Base-by-base conservation (phyloP, 2,113 vertebrate species). In the Octodon degus region DNA sequence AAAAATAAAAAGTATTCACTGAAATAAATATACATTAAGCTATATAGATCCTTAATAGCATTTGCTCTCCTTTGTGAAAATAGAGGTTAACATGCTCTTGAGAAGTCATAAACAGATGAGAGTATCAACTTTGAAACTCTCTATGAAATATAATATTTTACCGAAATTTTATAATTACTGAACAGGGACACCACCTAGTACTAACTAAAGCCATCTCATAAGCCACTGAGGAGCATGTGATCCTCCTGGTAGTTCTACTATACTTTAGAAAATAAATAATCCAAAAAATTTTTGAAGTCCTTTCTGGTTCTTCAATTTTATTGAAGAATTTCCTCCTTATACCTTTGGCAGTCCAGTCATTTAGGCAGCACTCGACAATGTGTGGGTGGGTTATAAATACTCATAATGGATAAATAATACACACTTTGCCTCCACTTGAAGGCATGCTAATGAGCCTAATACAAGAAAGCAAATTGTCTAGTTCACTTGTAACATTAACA, bases 111-210 rank as follows among this genome's bases (percentile, higher is more conserved):
- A 87, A 43, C 9, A 90, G 17, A 80, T 58, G 27, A 6, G 32
- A 37, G 3, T 55, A 74, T 80, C 30, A 92, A 34, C 40, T 58
- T 95, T 95, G 63, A 91, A 96, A 83, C 63, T 74, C 43, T 79
- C n/a, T 88, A 11, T 5, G 55, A 32, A 77, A 22, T 12, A 16
- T 37, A 58, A 72, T 37, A 58, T 6, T 60, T 22, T 37, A n/a
- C 22, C 34, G 50, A 67, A 27, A 63, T 13, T 67, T 22, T 43
- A 47, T 34, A 62, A 2, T 24, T 14, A 50, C 30, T 25, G 47
- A 84, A 77, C 86, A 14, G 70, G n/a, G 96, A 79, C 25, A 60
- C 43, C 24, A 74, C 47, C 27, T 58, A 40, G 20, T 53, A 70
- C 84, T 37, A 90, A 4, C 11, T 55, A 19, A 65, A 40, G 8